A percentile compares a stretch with the other conserved stretches of the same genome.
Conservation (phyloP, 2,888 invertebrate genomes). For the Drymonia ruficornis region DNA sequence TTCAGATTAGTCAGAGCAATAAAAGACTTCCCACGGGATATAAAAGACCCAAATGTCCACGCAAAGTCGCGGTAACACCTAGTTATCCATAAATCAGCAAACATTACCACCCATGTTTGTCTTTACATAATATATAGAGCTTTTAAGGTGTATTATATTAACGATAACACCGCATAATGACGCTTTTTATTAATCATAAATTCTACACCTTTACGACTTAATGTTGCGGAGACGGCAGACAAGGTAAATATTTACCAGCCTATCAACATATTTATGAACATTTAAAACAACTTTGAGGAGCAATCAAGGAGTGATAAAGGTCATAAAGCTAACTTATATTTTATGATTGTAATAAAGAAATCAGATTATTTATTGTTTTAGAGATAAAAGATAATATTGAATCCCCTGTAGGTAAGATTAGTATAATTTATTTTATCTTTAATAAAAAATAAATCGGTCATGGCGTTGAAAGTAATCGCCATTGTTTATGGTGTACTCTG, state of each 20-base stretch:
- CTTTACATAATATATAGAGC: background rate
- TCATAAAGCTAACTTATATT: background rate
- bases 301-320: slow-evolving; percentile 38
- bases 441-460: too few species aligned
- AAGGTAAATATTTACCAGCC: slow-evolving; percentile 50
- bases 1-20: too few species aligned
- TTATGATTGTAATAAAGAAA: slow-evolving; percentile 11
- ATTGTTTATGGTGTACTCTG: too few species aligned
- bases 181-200: slow-evolving; percentile 58
- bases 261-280: slow-evolving; percentile 56
- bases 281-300: slow-evolving; percentile 38
- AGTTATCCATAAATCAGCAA: background rate
- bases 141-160: slow-evolving; percentile 26
- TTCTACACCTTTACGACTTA: slow-evolving; percentile 58
- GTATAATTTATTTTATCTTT: background rate
- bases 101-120: background rate
- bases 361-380: slow-evolving; percentile 2
- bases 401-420: background rate
- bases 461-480: too few species aligned
- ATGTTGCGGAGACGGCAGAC: slow-evolving; percentile 35
- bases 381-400: background rate
- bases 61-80: too few species aligned
- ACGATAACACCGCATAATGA: slow-evolving; percentile 40
- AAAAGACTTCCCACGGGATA: too few species aligned
- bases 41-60: too few species aligned